These are phyloP conservation scores for Acropora tenuis DNA, from an alignment of 64 coral and sea anemone species.

Conservation along the genomic window DNA sequence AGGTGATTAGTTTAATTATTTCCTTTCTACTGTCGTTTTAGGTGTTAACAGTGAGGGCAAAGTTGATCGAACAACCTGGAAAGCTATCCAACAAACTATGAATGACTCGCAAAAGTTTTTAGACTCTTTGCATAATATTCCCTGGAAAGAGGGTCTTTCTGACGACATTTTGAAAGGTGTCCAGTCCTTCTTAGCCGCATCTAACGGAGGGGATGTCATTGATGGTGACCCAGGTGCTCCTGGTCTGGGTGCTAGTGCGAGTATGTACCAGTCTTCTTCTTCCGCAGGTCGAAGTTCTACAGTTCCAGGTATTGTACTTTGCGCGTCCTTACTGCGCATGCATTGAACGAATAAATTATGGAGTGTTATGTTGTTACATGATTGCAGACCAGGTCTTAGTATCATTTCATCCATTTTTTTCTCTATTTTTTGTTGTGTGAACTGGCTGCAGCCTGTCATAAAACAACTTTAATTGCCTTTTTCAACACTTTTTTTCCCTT, in stretches of 20 bases:
- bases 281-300: conserved; percentile 19
- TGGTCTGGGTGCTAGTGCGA: conserved; percentile 72
- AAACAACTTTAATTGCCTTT: too few species aligned
- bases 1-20: not conserved
- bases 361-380: too few species aligned
- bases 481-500: too few species aligned
- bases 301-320: not conserved
- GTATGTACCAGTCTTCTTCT: conserved; percentile 61
- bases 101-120: conserved; percentile 96
- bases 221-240: conserved; percentile 74
- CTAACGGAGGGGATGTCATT: conserved; percentile 77
- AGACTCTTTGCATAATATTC: conserved; percentile 70
- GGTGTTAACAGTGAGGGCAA: conserved; percentile 85
- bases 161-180: conserved; percentile 83
- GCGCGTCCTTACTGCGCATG: not conserved
- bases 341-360: not conserved
- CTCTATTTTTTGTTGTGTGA: too few species aligned
- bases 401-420: too few species aligned
- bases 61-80: conserved; percentile 89
- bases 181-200: conserved; percentile 89
- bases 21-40: not conserved
- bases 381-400: too few species aligned
- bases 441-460: too few species aligned
- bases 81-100: conserved; percentile 95
- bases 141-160: conserved; percentile 77